Percentiles rank a stretch among this genome's conserved stretches.
These are phyloP conservation scores for Natrix natrix DNA, from an alignment of 2,797 vertebrate species.

Conservation along the genomic window DNA sequence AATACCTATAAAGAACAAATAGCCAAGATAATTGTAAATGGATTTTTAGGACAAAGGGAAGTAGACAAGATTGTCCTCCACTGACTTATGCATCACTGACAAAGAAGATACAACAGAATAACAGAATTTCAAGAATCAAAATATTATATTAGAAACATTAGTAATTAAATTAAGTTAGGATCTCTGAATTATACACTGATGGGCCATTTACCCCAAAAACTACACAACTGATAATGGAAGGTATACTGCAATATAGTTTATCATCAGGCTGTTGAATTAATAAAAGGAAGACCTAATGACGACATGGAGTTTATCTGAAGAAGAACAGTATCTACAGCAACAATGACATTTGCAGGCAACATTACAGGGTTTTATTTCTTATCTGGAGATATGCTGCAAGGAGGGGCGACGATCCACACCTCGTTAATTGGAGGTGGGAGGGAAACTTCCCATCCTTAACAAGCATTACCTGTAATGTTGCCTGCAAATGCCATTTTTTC, in stretches of 20 bases:
- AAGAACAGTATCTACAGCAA: not conserved
- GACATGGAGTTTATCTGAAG: not conserved
- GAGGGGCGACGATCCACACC: too few relatives aligned
- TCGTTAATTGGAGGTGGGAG: too few relatives aligned
- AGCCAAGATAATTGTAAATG: not conserved
- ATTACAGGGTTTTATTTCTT: not conserved
- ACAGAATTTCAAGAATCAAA: not conserved
- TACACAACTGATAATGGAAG: not conserved
- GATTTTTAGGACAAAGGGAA: not conserved
- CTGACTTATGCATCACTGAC: not conserved
- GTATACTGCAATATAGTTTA: not conserved
- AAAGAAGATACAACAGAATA: not conserved
- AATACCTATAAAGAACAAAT: not conserved
- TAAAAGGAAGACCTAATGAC: not conserved
- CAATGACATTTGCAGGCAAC: not conserved
- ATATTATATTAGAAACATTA: not conserved
- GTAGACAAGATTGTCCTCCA: not conserved
- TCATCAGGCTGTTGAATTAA: not conserved
- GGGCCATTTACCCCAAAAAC: not conserved
- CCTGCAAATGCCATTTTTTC: too few relatives aligned
- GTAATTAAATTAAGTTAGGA: not conserved
- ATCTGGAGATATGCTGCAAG: too few relatives aligned
- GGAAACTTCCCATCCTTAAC: too few relatives aligned
- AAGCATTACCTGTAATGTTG: too few relatives aligned
- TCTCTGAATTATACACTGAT: not conserved